phyloP scores from a whole-genome alignment of 2,113 vertebrate genomes.

The Oncorhynchus kisutch region DNA sequence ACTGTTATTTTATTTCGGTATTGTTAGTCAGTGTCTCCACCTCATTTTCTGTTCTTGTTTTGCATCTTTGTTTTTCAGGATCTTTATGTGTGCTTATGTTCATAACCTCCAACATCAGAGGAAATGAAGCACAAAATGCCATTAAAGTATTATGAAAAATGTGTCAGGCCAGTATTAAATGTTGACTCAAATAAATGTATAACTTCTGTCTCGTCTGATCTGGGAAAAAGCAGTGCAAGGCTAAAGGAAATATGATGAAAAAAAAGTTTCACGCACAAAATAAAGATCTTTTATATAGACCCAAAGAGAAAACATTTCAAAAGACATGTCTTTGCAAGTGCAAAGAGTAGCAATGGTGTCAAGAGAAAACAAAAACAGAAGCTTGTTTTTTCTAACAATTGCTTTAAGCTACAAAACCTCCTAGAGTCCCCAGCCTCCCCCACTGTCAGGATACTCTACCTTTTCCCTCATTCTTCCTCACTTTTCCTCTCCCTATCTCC shows the following conservation, averaged over 20 bases:
- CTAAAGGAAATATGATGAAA: conserved; percentile 57
- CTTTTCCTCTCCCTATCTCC: conserved; percentile 5
- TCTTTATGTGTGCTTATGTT: conserved; percentile 45
- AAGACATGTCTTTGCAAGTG: conserved; percentile 80
- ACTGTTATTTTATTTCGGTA: neutral
- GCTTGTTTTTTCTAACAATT: conserved; percentile 85
- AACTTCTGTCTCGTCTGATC: conserved; percentile 76
- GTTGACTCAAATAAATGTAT: conserved; percentile 73
- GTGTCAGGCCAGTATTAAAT: conserved; percentile 67
- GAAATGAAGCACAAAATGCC: conserved; percentile 44
- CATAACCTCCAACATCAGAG: conserved; percentile 58
- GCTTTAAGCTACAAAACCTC: conserved; percentile 91
- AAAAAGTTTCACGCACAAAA: conserved; percentile 76
- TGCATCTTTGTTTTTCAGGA: conserved; percentile 35
- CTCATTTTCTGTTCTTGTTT: conserved; percentile 25
- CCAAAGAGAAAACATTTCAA: conserved; percentile 83
- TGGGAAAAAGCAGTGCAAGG: conserved; percentile 63
- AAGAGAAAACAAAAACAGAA: conserved; percentile 82
- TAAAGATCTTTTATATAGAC: conserved; percentile 77
- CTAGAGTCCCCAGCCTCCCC: conserved; percentile 87
- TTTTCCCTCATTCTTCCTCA: conserved; percentile 64
- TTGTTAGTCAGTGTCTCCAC: neutral
- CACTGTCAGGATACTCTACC: conserved; percentile 78
- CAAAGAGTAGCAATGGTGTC: conserved; percentile 78
- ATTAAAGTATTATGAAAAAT: conserved; percentile 59